Base-by-base conservation (phyloP, 1,140 invertebrate species). In the Battus philenor region DNA sequence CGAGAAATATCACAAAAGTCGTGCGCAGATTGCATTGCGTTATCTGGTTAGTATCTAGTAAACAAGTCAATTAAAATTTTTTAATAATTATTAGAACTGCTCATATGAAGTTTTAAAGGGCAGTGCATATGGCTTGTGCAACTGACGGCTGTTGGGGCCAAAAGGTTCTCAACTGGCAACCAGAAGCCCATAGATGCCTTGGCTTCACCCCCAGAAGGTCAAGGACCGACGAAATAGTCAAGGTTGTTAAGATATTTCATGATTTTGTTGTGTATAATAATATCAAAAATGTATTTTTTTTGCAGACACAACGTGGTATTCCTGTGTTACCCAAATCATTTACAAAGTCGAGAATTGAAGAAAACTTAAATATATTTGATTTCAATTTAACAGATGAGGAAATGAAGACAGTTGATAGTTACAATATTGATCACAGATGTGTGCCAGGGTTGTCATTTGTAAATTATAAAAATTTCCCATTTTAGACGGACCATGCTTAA, bases 291-390 rank as follows among this genome's bases (percentile, higher is more conserved):
- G 20, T 22, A 10, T 16, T 16, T 18, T 31, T 33, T 32, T 63
- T 63, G 20, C 52, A 85, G 80, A 46, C 67, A 5, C 78, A 85
- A 60, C 72, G 78, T 4, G 66, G 59, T 8, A 73, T 81, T 2
- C 44, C 80, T 2, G 79, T 79, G 0, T 58, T 88, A 33, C 87
- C 87, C 4, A 88, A 88, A 52, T 87, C 91, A 1, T 90, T 92
- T 11, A 93, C 89, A 0, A 89, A 90, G 50, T 82, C 87, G 1
- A 86, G 93, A 31, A 91, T 94, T 22, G 74, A 84, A 48, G 87
- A 91, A 44, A 95, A 95, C 61, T 61, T 92, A 17, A 70, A 91
- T 49, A 79, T 93, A 32, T 93, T 92, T 69, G 90, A 93, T 54
- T 93, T 93, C 62, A 65, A 86, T 38, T 62, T 93, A 10, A 75